These are phyloP conservation scores for Meta bourneti DNA, from an alignment of 2,888 invertebrate species.

Conservation along the genomic window DNA sequence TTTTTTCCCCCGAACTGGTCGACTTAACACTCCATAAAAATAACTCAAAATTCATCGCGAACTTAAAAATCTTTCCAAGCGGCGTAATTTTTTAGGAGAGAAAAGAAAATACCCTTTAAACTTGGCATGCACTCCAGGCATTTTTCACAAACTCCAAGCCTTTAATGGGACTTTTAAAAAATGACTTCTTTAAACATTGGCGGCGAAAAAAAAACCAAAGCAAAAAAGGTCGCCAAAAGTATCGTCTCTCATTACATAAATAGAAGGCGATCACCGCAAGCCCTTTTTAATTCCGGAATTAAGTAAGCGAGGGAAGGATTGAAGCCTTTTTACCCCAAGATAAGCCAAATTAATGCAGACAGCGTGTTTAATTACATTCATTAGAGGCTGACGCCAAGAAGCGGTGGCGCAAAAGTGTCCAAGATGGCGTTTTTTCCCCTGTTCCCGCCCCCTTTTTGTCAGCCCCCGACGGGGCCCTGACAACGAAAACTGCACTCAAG, in stretches of 20 bases:
- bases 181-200: slow-evolving; percentile 22
- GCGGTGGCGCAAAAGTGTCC: slow-evolving; percentile 61
- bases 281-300: slow-evolving; percentile 73
- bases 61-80: neutral
- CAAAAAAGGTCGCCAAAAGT: slow-evolving; percentile 33
- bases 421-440: slow-evolving; percentile 60
- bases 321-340: slow-evolving; percentile 69
- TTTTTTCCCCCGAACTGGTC: neutral
- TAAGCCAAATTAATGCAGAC: slow-evolving; percentile 76
- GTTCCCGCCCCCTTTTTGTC: neutral
- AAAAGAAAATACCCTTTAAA: slow-evolving; percentile 4
- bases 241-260: slow-evolving; percentile 66
- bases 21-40: slow-evolving; percentile 1
- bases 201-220: neutral
- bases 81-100: neutral
- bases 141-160: slow-evolving; percentile 20
- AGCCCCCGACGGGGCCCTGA: slow-evolving; percentile 38
- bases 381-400: slow-evolving; percentile 65
- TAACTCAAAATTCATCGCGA: slow-evolving; percentile 5
- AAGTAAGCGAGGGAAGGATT: slow-evolving; percentile 71
- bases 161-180: slow-evolving; percentile 29
- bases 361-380: slow-evolving; percentile 74
- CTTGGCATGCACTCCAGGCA: slow-evolving; percentile 1
- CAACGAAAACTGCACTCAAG: slow-evolving; percentile 73
- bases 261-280: slow-evolving; percentile 65